Conservation (phyloP, 2,888 invertebrate species). For the Agrilus cyanescens region DNA sequence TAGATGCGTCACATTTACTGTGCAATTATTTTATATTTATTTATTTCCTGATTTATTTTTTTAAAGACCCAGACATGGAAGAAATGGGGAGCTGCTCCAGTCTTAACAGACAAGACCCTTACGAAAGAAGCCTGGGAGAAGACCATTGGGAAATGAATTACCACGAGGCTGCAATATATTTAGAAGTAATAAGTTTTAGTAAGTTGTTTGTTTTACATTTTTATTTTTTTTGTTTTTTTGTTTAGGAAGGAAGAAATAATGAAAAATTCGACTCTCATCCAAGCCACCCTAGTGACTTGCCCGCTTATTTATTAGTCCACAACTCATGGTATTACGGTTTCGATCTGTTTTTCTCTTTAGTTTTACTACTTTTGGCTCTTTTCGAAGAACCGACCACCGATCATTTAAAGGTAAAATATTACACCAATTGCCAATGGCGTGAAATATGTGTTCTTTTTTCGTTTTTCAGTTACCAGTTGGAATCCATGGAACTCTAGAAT, state of each 20-base stretch:
- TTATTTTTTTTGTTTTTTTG: slow-evolving; percentile 15
- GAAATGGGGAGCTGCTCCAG: slow-evolving; percentile 54
- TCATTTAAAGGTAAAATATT: slow-evolving; percentile 41
- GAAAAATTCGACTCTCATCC: slow-evolving; percentile 87
- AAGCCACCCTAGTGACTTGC: slow-evolving; percentile 66
- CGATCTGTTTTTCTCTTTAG: slow-evolving; percentile 63
- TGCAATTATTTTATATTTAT: no score
- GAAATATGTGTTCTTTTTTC: slow-evolving; percentile 4
- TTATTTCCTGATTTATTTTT: no score
- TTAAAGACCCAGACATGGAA: slow-evolving; percentile 39
- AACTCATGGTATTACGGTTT: slow-evolving; percentile 78
- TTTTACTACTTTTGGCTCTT: slow-evolving; percentile 63
- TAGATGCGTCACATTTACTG: no score
- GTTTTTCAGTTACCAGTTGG: slow-evolving; percentile 55
- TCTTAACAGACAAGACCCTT: slow-evolving; percentile 40
- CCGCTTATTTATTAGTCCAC: slow-evolving; percentile 78
- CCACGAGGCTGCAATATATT: slow-evolving; percentile 78
- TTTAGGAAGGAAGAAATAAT: slow-evolving; percentile 79
- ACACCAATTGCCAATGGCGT: not conserved
- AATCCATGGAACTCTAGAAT: slow-evolving; percentile 71
- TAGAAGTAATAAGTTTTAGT: slow-evolving; percentile 46
- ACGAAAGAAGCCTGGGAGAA: slow-evolving; percentile 39
- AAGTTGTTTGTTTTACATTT: not conserved
- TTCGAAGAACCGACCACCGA: slow-evolving; percentile 73
- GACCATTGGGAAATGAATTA: slow-evolving; percentile 83